phyloP scores from a whole-genome alignment of 2,888 invertebrate genomes.

The Nemurella pictetii region DNA sequence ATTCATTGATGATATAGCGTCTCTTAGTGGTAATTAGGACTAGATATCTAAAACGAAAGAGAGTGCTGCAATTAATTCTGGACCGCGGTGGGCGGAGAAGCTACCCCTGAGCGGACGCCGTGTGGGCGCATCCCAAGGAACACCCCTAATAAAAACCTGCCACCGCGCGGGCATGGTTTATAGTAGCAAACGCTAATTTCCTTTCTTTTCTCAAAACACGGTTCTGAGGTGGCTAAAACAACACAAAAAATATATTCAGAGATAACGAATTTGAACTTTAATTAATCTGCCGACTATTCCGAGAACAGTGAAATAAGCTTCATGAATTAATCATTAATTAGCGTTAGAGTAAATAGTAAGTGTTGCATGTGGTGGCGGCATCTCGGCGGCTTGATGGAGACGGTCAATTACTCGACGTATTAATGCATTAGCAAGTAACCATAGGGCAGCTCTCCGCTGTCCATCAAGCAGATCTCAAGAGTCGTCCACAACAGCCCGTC shows the following conservation, averaged over 20 bases:
- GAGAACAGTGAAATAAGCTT: neutral
- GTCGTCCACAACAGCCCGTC: too few species aligned
- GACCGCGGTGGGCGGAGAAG: neutral
- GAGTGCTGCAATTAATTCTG: neutral
- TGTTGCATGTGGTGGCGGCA: neutral
- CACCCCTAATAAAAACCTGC: neutral
- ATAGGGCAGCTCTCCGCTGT: neutral
- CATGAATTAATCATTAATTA: neutral
- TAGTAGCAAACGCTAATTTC: neutral
- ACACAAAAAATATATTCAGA: too few species aligned
- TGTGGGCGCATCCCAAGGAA: neutral
- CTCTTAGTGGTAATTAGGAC: neutral
- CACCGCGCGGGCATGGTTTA: neutral
- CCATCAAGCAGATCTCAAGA: neutral
- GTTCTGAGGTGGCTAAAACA: too few species aligned
- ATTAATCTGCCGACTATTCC: neutral
- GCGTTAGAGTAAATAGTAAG: neutral
- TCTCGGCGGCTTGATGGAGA: neutral
- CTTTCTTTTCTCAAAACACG: neutral
- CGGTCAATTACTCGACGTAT: neutral
- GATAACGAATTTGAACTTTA: neutral
- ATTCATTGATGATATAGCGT: neutral
- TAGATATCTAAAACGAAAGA: neutral
- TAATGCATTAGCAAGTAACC: neutral
- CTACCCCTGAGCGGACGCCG: neutral